These are phyloP conservation scores for Gopherus flavomarginatus DNA, from an alignment of 2,113 vertebrate species.

Conservation along the genomic window DNA sequence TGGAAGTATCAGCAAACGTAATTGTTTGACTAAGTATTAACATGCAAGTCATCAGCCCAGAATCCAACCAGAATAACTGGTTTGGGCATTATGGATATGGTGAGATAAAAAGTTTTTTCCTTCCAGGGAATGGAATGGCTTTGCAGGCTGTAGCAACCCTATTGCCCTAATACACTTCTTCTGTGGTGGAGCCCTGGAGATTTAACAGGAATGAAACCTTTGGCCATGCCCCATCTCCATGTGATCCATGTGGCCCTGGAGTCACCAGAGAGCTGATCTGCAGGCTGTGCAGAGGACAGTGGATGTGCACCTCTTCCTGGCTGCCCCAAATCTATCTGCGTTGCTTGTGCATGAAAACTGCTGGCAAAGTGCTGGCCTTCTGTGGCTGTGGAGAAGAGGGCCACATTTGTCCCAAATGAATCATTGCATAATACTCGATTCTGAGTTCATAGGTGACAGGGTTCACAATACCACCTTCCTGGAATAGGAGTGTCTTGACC, in stretches of 20 bases:
- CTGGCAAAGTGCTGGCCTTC: neutral
- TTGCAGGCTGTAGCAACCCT: neutral
- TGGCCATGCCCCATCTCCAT: neutral
- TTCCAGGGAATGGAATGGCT: neutral
- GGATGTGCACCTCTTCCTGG: neutral
- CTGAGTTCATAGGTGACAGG: neutral
- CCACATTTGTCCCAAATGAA: neutral
- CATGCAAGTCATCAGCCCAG: neutral
- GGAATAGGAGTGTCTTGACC: neutral
- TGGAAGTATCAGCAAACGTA: neutral
- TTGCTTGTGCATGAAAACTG: neutral
- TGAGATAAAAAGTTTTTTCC: neutral
- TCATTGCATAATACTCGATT: neutral
- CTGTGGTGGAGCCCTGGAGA: neutral
- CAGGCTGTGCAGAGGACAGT: neutral
- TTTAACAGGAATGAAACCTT: conserved; percentile 1
- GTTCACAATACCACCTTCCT: neutral
- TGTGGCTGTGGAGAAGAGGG: neutral
- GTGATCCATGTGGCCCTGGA: accelerated
- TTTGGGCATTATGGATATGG: neutral
- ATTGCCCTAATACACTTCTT: neutral
- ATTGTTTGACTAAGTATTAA: neutral
- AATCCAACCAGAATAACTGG: neutral
- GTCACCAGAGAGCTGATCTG: neutral
- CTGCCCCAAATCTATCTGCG: neutral